Evolutionary conservation across 2,113 vertebrate genomes (phyloP).

Genomic region (Lethenteron reissneri): DNA sequence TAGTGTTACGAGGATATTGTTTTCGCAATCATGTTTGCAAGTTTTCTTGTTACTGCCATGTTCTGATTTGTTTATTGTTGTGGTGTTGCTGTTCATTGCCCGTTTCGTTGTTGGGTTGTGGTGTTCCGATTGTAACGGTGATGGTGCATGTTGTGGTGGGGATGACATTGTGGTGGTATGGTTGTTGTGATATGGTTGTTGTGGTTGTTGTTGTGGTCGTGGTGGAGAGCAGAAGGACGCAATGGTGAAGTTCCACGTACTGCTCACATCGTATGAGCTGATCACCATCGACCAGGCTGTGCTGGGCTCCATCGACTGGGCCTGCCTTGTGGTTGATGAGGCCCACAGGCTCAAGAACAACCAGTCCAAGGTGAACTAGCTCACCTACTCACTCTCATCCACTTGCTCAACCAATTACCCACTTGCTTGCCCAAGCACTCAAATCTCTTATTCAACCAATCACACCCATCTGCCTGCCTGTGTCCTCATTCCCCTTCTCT

Average conservation of each 20-base stretch:
- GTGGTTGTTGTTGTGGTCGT: slow-evolving; percentile 4
- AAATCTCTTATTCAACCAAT: fast-evolving
- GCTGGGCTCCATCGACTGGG: slow-evolving; percentile 81
- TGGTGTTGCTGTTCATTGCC: too few relatives aligned
- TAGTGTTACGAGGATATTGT: too few relatives aligned
- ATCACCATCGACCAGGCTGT: slow-evolving; percentile 93
- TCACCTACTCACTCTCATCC: too few relatives aligned
- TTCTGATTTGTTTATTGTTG: too few relatives aligned
- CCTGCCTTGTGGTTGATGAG: slow-evolving; percentile 85
- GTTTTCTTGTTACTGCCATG: too few relatives aligned
- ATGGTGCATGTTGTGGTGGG: background rate
- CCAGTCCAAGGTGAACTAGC: slow-evolving; percentile 62
- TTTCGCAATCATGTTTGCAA: too few relatives aligned
- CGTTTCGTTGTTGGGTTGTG: too few relatives aligned
- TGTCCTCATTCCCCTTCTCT: background rate
- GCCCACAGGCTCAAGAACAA: slow-evolving; percentile 95
- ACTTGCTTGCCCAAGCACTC: too few relatives aligned
- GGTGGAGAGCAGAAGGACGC: slow-evolving; percentile 52
- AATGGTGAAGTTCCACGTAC: slow-evolving; percentile 81
- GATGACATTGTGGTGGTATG: background rate
- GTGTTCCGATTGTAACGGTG: too few relatives aligned
- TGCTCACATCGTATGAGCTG: slow-evolving; percentile 85
- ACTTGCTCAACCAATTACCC: too few relatives aligned
- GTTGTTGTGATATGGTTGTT: background rate
- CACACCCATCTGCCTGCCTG: fast-evolving